phyloP scores from a whole-genome alignment of 2,797 vertebrate genomes.

The Anisognathus igniventris region DNA sequence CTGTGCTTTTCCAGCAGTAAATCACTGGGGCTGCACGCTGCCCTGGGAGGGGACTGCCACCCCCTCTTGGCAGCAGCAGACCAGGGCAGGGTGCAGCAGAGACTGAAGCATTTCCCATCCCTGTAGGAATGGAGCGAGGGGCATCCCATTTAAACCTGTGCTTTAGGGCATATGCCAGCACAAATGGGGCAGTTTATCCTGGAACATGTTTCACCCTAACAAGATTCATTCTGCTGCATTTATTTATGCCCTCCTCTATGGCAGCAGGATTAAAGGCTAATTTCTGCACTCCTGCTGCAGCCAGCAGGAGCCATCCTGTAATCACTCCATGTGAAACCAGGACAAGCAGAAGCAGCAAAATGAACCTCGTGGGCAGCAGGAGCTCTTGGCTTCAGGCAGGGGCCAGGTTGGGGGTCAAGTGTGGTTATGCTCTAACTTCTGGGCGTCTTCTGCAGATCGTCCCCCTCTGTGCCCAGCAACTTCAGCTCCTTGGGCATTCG shows the following conservation, averaged over 20 bases:
- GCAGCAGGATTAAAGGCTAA: background rate
- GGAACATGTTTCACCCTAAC: background rate
- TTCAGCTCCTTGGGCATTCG: background rate
- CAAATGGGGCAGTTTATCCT: background rate
- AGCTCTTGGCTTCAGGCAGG: background rate
- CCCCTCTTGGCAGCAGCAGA: background rate
- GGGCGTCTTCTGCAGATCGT: background rate
- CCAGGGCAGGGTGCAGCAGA: background rate
- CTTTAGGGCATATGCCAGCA: background rate
- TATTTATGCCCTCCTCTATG: background rate
- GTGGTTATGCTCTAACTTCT: background rate
- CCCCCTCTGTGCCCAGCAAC: accelerated
- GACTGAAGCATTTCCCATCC: background rate
- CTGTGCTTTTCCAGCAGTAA: background rate
- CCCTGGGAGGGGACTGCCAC: background rate
- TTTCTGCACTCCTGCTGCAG: background rate
- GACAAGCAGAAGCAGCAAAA: background rate
- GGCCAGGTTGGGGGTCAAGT: accelerated
- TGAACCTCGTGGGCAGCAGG: background rate
- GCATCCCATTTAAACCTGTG: background rate
- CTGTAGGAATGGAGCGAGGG: background rate
- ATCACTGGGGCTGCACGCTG: accelerated
- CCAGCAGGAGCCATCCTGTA: background rate
- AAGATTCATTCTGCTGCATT: background rate
- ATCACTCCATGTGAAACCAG: background rate